Evolutionary conservation across 2,797 vertebrate species (phyloP).

Genomic region (Anabas testudineus): DNA sequence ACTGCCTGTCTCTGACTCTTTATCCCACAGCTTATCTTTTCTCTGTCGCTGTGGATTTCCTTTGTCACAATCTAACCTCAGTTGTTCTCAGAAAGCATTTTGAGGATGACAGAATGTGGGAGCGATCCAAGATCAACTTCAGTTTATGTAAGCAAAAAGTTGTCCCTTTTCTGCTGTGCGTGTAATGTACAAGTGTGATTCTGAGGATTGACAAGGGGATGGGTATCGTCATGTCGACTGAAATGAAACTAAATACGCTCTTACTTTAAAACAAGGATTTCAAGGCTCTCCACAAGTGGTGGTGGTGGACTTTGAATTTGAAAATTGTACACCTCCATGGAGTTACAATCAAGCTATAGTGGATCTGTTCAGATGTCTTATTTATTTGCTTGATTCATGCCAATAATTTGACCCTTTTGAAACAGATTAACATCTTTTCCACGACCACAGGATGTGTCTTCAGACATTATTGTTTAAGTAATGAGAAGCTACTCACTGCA

Average conservation of each 20-base stretch:
- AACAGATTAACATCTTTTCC: no score
- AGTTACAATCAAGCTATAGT: no score
- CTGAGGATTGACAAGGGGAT: not conserved
- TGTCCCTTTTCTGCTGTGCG: not conserved
- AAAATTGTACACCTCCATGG: no score
- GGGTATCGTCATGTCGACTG: not conserved
- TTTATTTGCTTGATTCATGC: no score
- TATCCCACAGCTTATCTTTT: conserved; percentile 36
- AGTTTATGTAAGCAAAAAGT: conserved; percentile 13
- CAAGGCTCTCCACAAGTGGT: no score
- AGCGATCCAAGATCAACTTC: conserved; percentile 16
- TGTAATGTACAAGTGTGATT: not conserved
- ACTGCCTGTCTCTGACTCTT: conserved; percentile 28
- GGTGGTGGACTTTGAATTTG: no score
- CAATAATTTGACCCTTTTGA: no score
- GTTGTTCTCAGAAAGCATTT: conserved; percentile 36
- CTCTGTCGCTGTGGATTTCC: conserved; percentile 20
- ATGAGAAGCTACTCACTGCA: no score
- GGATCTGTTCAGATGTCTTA: no score
- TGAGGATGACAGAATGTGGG: conserved; percentile 14
- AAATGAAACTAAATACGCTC: not conserved
- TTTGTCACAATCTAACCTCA: conserved; percentile 33
- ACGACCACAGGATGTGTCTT: no score
- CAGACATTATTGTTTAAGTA: no score
- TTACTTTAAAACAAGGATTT: not conserved